phyloP scores from a whole-genome alignment of 2,888 invertebrate species.

The Ectemnius cavifrons region DNA sequence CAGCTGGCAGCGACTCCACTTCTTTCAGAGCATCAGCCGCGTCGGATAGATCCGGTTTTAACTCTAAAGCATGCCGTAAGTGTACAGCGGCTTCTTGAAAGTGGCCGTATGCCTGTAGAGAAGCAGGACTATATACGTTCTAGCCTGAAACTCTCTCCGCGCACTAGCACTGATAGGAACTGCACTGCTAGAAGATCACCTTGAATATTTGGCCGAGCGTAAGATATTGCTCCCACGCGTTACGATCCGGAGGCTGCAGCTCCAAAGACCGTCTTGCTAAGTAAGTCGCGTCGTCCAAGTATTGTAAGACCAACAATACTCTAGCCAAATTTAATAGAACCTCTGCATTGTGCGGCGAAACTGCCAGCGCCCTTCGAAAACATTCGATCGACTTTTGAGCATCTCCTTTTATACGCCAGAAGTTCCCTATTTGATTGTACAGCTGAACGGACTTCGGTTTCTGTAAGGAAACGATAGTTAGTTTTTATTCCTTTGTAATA shows the following conservation, averaged over 20 bases:
- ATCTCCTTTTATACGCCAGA: slow-evolving; percentile 94
- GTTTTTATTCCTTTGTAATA: too few species aligned
- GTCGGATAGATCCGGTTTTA: slow-evolving; percentile 91
- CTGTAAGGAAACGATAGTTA: slow-evolving; percentile 70
- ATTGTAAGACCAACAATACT: slow-evolving; percentile 91
- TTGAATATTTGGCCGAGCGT: slow-evolving; percentile 95
- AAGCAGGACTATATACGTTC: slow-evolving; percentile 4
- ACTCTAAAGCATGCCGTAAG: slow-evolving; percentile 88
- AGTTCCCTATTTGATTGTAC: slow-evolving; percentile 95
- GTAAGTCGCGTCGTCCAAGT: slow-evolving; percentile 93
- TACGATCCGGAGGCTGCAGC: slow-evolving; percentile 90
- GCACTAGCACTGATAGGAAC: background rate
- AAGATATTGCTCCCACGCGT: slow-evolving; percentile 95
- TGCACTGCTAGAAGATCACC: slow-evolving; percentile 61
- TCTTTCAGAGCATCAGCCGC: slow-evolving; percentile 89
- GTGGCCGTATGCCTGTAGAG: slow-evolving; percentile 86
- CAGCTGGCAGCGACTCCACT: slow-evolving; percentile 89
- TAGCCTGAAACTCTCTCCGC: background rate
- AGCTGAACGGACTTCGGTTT: slow-evolving; percentile 91
- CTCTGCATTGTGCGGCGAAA: slow-evolving; percentile 92
- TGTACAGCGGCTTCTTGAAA: slow-evolving; percentile 92
- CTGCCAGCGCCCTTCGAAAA: slow-evolving; percentile 90
- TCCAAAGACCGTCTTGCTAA: slow-evolving; percentile 91
- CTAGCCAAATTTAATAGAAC: slow-evolving; percentile 91
- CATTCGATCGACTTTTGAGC: slow-evolving; percentile 93